A percentile compares a stretch with the other conserved stretches of the same genome.
These are phyloP conservation scores for Poeciliopsis paucimaculata DNA, from an alignment of 2,797 vertebrate genomes.

Conservation along the genomic window DNA sequence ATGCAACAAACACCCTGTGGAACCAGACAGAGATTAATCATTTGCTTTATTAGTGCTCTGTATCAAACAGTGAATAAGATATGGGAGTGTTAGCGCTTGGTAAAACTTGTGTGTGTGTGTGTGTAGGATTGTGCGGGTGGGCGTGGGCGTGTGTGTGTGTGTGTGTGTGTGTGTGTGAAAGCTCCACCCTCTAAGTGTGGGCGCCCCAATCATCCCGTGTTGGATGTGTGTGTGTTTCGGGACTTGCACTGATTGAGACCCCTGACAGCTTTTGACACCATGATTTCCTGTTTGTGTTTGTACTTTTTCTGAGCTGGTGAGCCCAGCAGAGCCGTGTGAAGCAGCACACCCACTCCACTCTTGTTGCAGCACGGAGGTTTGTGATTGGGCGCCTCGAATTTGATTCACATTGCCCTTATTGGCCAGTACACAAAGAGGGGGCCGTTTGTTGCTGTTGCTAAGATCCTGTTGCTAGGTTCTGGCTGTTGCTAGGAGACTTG, in stretches of 20 bases:
- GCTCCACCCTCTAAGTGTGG: not conserved
- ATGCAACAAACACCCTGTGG: not conserved
- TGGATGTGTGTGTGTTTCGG: not conserved
- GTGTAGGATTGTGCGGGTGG: too few relatives aligned
- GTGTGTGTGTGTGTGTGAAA: not conserved
- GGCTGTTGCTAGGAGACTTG: slow-evolving; percentile 83
- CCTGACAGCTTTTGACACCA: not conserved
- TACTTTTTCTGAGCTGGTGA: slow-evolving; percentile 2
- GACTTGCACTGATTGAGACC: not conserved
- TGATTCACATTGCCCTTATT: slow-evolving; percentile 62
- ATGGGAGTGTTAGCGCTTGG: not conserved
- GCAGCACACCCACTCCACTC: slow-evolving; percentile 39
- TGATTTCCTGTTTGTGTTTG: slow-evolving; percentile 8
- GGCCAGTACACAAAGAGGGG: slow-evolving; percentile 53
- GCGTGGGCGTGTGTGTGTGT: not conserved
- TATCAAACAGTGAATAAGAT: not conserved
- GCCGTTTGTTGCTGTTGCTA: slow-evolving; percentile 83
- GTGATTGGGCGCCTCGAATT: slow-evolving; percentile 64
- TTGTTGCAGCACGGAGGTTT: slow-evolving; percentile 9
- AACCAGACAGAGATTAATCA: not conserved
- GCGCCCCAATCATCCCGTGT: not conserved
- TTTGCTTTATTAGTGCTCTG: not conserved
- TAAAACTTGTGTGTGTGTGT: not conserved
- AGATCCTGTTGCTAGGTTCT: slow-evolving; percentile 87
- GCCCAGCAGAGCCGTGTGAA: slow-evolving; percentile 56